Base-by-base conservation (phyloP, 30 jellyfish, hydroid and myxozoan species). In the Aurelia sp. region DNA sequence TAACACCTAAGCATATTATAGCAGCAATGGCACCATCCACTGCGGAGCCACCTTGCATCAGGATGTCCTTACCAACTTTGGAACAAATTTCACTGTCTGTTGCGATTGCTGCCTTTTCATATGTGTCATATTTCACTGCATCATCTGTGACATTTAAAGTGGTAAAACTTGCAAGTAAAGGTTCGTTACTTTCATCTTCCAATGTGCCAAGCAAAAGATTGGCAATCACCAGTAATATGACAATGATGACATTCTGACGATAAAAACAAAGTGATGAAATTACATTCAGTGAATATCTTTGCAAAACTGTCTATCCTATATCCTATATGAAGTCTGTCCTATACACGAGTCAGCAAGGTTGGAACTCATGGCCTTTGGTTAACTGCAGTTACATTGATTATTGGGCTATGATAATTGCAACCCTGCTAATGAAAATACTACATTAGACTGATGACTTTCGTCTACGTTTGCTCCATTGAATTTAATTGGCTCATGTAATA, bases 21-120 rank as follows among this genome's bases (percentile, higher is more conserved):
- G 89, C 73, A 17, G 98, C 98, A 3, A 92, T 88, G 0, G 98
- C 96, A 10, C 87, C 98, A 92, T 92, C 98, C 24, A 88, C 97
- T 76, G 98, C 98, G 21, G 91, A 82, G 9, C 98, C 98, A 13
- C 96, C 96, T 30, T 65, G 52, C 81, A 63, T 64, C 19, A 92
- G 90, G 22, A 92, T 76, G 41, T 92, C 83, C 27, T 82, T 76
- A 16, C 98, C 98, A 51, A 92, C 78, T 53, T 81, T 66, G 18
- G 89, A 75, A 57, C 91, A 90, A 48, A 51, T 58, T 20, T 40
- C 82, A 12, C 61, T 38, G 60, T 78, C 96, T 19, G 91, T 47
- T 12, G 84, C 86, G 2, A 88, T 91, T 8, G 91, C 96, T 27
- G 91, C 96, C 18, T 59, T 60, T 17, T 63, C 79, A 60, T 30